phyloP scores from a whole-genome alignment of 2,113 vertebrate species.

The Pica pica region DNA sequence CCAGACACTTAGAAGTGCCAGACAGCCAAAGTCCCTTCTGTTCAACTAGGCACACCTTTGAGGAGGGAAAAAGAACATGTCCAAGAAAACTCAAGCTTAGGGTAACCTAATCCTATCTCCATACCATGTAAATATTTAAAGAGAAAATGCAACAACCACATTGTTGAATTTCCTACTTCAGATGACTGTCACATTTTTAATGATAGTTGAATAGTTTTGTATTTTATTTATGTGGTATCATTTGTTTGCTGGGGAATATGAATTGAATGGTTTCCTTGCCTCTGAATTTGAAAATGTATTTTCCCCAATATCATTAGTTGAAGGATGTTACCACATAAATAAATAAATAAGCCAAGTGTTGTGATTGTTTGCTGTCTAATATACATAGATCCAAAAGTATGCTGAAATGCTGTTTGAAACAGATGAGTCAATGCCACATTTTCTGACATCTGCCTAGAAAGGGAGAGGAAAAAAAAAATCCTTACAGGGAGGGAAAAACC shows the following conservation, averaged over 20 bases:
- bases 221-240: slow-evolving; percentile 65
- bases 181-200: slow-evolving; percentile 57
- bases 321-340: slow-evolving; percentile 17
- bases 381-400: not conserved
- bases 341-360: slow-evolving; percentile 41
- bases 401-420: slow-evolving; percentile 64
- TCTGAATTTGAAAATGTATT: slow-evolving; percentile 31
- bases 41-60: not conserved
- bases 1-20: not conserved
- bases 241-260: slow-evolving; percentile 44
- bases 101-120: not conserved
- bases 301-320: slow-evolving; percentile 31
- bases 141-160: not conserved
- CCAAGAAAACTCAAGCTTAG: not conserved
- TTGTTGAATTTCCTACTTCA: slow-evolving; percentile 20
- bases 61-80: not conserved
- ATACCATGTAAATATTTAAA: slow-evolving; percentile 48
- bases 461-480: slow-evolving; percentile 21
- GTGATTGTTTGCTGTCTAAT: slow-evolving; percentile 21
- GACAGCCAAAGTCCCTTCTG: not conserved
- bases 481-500: not conserved
- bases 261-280: not conserved
- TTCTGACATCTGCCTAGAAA: slow-evolving; percentile 59
- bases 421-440: slow-evolving; percentile 72
- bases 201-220: slow-evolving; percentile 58